These are phyloP conservation scores for Pheosia tremula DNA, from an alignment of 2,888 invertebrate genomes.

Conservation along the genomic window DNA sequence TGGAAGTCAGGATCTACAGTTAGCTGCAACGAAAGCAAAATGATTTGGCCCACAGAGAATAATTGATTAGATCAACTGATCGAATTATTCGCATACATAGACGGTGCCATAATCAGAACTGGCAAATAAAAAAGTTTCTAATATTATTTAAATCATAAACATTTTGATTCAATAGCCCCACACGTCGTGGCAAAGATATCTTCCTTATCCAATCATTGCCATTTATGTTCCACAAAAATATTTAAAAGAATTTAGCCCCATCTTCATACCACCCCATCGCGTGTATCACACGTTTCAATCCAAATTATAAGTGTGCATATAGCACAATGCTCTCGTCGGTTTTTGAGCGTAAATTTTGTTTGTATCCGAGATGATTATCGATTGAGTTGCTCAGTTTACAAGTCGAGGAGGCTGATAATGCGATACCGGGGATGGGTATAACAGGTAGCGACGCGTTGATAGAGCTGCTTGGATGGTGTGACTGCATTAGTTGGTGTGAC, in stretches of 20 bases:
- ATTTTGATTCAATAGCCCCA: constrained; percentile 2
- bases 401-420: constrained; percentile 77
- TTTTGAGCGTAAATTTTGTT: constrained; percentile 40
- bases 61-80: too few relatives aligned
- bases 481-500: constrained; percentile 11
- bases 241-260: constrained; percentile 28
- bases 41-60: too few relatives aligned
- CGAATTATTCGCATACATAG: too few relatives aligned
- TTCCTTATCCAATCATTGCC: constrained; percentile 5
- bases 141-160: constrained; percentile 6
- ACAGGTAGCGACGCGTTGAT: constrained; percentile 51
- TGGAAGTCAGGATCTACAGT: too few relatives aligned
- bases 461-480: constrained; percentile 45
- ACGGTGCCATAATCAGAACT: too few relatives aligned
- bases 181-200: background rate
- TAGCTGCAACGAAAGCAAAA: too few relatives aligned
- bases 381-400: constrained; percentile 81
- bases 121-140: background rate
- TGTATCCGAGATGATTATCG: constrained; percentile 75
- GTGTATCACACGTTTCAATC: constrained; percentile 44
- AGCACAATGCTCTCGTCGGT: constrained; percentile 15
- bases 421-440: constrained; percentile 51
- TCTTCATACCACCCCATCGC: constrained; percentile 26
- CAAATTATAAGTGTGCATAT: constrained; percentile 28
- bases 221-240: constrained; percentile 27